Conservation (phyloP, 2,888 invertebrate genomes). For the Physocephala rufipes region DNA sequence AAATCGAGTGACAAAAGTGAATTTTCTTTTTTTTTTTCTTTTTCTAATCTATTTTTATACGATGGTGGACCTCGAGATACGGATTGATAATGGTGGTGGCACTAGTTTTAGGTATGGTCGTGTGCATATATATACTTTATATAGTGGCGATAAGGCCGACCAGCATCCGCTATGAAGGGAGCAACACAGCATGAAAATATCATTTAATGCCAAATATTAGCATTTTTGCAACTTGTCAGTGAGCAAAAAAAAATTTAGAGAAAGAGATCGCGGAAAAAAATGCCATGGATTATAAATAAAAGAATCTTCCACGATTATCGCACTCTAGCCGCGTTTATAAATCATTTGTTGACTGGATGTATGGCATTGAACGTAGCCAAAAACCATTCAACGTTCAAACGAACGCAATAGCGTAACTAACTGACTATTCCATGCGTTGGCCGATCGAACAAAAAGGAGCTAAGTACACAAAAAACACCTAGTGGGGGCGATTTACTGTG, state of each 20-base stretch:
- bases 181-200: neutral
- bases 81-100: neutral
- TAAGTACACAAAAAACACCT: too few relatives aligned
- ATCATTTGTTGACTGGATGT: constrained; percentile 45
- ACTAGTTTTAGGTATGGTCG: neutral
- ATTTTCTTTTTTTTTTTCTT: too few relatives aligned
- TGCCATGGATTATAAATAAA: constrained; percentile 1
- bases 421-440: too few relatives aligned
- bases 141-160: neutral
- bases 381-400: constrained; percentile 10
- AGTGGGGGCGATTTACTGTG: too few relatives aligned
- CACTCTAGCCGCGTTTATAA: constrained; percentile 46
- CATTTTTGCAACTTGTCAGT: constrained; percentile 14
- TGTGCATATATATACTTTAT: too few relatives aligned
- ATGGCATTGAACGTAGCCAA: constrained; percentile 16
- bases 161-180: neutral
- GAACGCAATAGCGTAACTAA: too few relatives aligned
- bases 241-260: constrained; percentile 11
- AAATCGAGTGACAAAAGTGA: constrained; percentile 12
- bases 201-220: constrained; percentile 35
- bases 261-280: neutral
- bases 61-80: neutral
- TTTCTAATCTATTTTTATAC: neutral
- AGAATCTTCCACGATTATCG: constrained; percentile 46
- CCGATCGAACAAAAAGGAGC: too few relatives aligned